phyloP scores from a whole-genome alignment of 2,888 invertebrate genomes.

The Erebia ligea region DNA sequence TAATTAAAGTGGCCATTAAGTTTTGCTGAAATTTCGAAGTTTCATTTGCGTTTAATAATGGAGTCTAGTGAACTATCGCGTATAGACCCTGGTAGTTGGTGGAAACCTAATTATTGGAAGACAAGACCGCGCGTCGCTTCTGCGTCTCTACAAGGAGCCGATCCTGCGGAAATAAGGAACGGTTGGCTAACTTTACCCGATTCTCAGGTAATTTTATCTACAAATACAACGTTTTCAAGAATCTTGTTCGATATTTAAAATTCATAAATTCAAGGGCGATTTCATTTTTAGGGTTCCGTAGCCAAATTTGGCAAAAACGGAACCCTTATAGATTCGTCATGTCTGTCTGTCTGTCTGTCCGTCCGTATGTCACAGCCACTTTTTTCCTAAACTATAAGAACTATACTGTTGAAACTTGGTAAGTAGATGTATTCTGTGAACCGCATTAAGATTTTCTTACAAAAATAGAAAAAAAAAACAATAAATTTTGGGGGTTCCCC shows the following conservation, averaged over 20 bases:
- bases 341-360: no score
- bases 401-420: no score
- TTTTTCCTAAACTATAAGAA: no score
- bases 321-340: no score
- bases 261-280: no score
- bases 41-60: slow-evolving; percentile 47
- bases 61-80: slow-evolving; percentile 59
- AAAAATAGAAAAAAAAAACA: no score
- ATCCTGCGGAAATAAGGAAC: slow-evolving; percentile 67
- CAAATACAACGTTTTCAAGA: not conserved
- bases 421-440: no score
- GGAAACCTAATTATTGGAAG: slow-evolving; percentile 70
- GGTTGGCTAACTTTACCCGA: slow-evolving; percentile 70
- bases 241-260: no score
- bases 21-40: not conserved
- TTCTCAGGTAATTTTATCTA: slow-evolving; percentile 56
- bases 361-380: no score
- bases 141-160: slow-evolving; percentile 60
- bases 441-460: no score
- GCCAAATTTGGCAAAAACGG: no score
- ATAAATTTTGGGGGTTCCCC: no score
- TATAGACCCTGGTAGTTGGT: slow-evolving; percentile 69
- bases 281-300: not conserved
- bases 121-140: slow-evolving; percentile 58
- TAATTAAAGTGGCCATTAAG: not conserved